Conservation (phyloP, 2,113 vertebrate species). For the Capreolus pygargus region DNA sequence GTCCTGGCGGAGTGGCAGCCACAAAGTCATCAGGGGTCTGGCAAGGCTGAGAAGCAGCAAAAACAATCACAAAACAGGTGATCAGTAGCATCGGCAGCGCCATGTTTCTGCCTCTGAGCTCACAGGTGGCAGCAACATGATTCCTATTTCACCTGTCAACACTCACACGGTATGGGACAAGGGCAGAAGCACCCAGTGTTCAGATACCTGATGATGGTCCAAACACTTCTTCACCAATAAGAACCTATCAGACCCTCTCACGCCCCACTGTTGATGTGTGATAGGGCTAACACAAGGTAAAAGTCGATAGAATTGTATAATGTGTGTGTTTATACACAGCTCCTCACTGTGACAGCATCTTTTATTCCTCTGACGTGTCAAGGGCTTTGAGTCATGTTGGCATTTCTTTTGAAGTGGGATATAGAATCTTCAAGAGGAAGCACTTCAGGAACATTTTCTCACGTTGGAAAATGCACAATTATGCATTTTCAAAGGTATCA, state of each 20-base stretch:
- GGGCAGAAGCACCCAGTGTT: constrained; percentile 60
- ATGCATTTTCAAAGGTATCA: background rate
- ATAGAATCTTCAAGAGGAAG: background rate
- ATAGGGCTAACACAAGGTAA: background rate
- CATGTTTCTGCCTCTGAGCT: constrained; percentile 70
- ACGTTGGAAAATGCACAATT: background rate
- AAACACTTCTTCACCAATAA: constrained; percentile 45
- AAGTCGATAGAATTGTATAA: background rate
- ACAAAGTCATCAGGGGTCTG: constrained; percentile 64
- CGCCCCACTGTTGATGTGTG: background rate
- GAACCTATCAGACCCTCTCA: background rate
- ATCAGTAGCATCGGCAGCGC: constrained; percentile 69
- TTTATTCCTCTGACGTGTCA: background rate
- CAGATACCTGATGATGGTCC: constrained; percentile 61
- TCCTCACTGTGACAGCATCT: background rate
- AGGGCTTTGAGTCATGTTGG: background rate
- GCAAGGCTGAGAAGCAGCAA: constrained; percentile 68
- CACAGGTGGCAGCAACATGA: background rate
- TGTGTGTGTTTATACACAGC: background rate
- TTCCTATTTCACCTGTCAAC: constrained; percentile 74
- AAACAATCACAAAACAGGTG: constrained; percentile 59
- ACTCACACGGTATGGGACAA: constrained; percentile 33
- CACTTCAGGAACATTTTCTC: background rate
- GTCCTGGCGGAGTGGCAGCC: constrained; percentile 78
- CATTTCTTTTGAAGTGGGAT: background rate